Conservation (phyloP, 2,797 vertebrate genomes). For the Semaprochilodus insignis region DNA sequence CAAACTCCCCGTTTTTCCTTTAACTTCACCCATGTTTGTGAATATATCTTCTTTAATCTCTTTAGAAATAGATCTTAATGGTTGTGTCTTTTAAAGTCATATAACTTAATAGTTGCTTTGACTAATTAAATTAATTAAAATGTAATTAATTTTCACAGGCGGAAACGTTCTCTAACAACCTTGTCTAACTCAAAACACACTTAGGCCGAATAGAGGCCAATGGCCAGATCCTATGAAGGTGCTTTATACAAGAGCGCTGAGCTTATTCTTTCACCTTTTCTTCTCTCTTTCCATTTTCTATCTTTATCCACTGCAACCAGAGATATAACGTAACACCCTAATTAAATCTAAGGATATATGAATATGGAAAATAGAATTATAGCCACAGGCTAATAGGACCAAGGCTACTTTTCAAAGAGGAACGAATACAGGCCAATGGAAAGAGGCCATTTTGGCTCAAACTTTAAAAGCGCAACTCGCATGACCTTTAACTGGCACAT, state of each 20-base stretch:
- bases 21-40: too few relatives aligned
- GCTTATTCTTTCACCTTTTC: background rate
- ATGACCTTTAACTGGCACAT: constrained; percentile 22
- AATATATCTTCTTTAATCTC: too few relatives aligned
- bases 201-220: too few relatives aligned
- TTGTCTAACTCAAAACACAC: too few relatives aligned
- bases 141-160: too few relatives aligned
- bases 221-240: background rate
- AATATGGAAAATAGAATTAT: constrained; percentile 23
- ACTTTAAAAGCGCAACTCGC: constrained; percentile 40
- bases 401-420: background rate
- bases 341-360: constrained; percentile 27
- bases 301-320: background rate
- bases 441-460: constrained; percentile 31
- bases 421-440: constrained; percentile 24
- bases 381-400: constrained; percentile 9
- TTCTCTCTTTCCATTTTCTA: background rate
- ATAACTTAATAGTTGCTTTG: too few relatives aligned
- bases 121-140: too few relatives aligned
- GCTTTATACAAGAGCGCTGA: background rate
- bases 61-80: too few relatives aligned
- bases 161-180: too few relatives aligned
- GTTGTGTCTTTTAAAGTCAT: too few relatives aligned
- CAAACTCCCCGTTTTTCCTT: too few relatives aligned
- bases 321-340: constrained; percentile 23